Percentiles rank a stretch among this genome's conserved stretches.
These are phyloP conservation scores for Sesamia nonagrioides DNA, from an alignment of 1,140 invertebrate genomes.

Conservation along the genomic window DNA sequence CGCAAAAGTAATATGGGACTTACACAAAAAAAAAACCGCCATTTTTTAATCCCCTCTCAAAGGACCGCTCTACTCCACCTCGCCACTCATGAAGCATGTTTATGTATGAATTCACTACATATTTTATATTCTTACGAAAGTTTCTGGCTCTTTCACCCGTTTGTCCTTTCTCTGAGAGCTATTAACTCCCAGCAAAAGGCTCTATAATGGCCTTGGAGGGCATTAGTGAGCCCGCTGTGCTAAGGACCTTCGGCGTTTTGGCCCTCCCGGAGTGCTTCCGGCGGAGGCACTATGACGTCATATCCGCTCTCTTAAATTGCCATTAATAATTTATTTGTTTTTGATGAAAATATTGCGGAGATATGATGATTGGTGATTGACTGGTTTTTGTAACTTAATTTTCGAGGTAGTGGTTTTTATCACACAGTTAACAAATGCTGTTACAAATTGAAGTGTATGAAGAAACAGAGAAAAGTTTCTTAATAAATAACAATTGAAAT, in stretches of 20 bases:
- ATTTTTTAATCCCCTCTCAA: neutral
- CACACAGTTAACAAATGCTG: too few species aligned
- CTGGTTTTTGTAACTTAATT: neutral
- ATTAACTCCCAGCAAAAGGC: constrained; percentile 74
- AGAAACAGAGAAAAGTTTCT: too few species aligned
- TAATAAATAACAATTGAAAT: neutral
- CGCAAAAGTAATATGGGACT: neutral
- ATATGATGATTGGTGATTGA: neutral
- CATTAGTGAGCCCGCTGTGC: constrained; percentile 77
- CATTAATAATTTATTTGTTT: constrained; percentile 52
- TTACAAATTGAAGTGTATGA: neutral
- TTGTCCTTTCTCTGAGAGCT: constrained; percentile 70
- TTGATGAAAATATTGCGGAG: constrained; percentile 34
- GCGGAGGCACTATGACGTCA: constrained; percentile 59
- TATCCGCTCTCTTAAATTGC: constrained; percentile 68
- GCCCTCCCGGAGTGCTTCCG: constrained; percentile 64
- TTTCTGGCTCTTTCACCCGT: constrained; percentile 54
- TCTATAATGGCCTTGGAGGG: constrained; percentile 71
- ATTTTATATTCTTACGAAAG: constrained; percentile 37
- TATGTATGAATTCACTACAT: constrained; percentile 30
- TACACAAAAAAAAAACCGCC: neutral
- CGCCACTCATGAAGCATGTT: neutral
- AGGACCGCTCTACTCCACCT: neutral
- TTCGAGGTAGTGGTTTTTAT: neutral
- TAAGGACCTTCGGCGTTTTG: constrained; percentile 67